Evolutionary conservation across 2,113 vertebrate genomes (phyloP).

Genomic region (Crotalus horridus): DNA sequence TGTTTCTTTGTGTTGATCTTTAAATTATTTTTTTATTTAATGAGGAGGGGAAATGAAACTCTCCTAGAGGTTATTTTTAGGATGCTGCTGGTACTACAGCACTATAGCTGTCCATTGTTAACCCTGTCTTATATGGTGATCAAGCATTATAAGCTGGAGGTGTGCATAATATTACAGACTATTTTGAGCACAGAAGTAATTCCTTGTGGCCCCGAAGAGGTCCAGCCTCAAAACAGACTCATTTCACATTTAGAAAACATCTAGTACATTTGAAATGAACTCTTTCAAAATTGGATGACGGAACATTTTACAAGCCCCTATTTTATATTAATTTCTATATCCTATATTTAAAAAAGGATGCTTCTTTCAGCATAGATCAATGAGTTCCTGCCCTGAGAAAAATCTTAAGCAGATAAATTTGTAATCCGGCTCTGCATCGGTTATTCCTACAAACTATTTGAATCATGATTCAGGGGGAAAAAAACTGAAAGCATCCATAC

Average conservation of each 20-base stretch:
- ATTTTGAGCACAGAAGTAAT: not conserved
- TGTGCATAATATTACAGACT: not conserved
- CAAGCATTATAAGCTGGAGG: too few species aligned
- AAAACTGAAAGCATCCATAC: slow-evolving; percentile 47
- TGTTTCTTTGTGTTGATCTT: not conserved
- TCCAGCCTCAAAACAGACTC: not conserved
- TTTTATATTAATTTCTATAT: not conserved
- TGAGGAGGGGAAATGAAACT: not conserved
- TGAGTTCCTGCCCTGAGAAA: not conserved
- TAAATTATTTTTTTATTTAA: not conserved
- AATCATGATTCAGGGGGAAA: slow-evolving; percentile 40
- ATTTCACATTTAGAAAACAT: not conserved
- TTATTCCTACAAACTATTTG: slow-evolving; percentile 53
- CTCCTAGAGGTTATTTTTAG: not conserved
- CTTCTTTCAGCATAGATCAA: not conserved
- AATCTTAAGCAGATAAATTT: not conserved
- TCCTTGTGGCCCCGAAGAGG: not conserved
- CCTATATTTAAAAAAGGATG: not conserved
- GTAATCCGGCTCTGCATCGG: slow-evolving; percentile 27
- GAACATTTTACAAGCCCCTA: not conserved
- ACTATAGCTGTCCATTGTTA: not conserved
- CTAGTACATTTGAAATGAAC: not conserved
- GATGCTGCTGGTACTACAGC: not conserved
- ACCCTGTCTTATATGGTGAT: not conserved
- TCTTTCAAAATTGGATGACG: not conserved